Percentiles rank a stretch among this genome's conserved stretches.
These are phyloP conservation scores for Ectropis crepuscularia DNA, from an alignment of 2,888 invertebrate genomes.

Conservation along the genomic window DNA sequence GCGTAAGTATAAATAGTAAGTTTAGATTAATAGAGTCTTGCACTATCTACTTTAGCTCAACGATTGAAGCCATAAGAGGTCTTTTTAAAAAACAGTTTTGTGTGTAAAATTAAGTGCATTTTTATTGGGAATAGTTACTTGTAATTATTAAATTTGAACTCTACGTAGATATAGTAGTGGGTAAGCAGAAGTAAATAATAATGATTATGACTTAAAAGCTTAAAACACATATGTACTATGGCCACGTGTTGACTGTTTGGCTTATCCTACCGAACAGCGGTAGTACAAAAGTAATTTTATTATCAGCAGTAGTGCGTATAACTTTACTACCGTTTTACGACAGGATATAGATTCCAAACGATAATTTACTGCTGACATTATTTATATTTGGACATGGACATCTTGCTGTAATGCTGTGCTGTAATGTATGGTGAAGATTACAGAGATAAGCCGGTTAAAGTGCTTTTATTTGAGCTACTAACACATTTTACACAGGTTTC, in stretches of 20 bases:
- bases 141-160: too few relatives aligned
- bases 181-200: too few relatives aligned
- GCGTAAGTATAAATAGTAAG: too few relatives aligned
- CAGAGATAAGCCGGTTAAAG: slow-evolving; percentile 17
- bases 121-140: too few relatives aligned
- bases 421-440: slow-evolving; percentile 25
- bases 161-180: too few relatives aligned
- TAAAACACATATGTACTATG: background rate
- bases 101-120: too few relatives aligned
- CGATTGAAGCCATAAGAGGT: too few relatives aligned
- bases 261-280: slow-evolving; percentile 11
- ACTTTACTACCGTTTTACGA: slow-evolving; percentile 38
- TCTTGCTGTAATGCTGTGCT: slow-evolving; percentile 20
- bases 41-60: too few relatives aligned
- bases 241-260: slow-evolving; percentile 1
- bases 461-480: slow-evolving; percentile 11
- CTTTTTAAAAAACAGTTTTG: too few relatives aligned
- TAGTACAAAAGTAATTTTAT: slow-evolving; percentile 30
- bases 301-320: slow-evolving; percentile 33
- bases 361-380: slow-evolving; percentile 37
- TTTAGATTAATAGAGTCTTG: too few relatives aligned
- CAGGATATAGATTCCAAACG: slow-evolving; percentile 39
- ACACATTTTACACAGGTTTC: background rate
- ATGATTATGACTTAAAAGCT: too few relatives aligned
- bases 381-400: slow-evolving; percentile 36